Conservation (phyloP, 2,113 vertebrate genomes). For the Charadrius vociferus region DNA sequence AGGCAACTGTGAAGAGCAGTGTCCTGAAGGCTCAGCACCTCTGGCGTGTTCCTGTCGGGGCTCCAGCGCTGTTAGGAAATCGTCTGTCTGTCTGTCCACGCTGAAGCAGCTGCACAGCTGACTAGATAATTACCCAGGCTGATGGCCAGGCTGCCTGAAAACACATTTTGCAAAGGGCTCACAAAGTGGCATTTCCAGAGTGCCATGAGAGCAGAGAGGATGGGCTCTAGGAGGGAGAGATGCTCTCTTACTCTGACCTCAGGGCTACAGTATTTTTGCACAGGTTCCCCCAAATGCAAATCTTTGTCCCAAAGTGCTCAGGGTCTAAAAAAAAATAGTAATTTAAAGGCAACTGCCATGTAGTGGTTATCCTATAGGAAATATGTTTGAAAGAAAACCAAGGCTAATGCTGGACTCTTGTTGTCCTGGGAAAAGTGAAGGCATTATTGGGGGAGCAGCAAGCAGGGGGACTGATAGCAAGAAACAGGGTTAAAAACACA, state of each 20-base stretch:
- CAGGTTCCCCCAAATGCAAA: neutral
- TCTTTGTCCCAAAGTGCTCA: neutral
- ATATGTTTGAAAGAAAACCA: neutral
- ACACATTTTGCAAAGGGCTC: neutral
- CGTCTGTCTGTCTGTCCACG: neutral
- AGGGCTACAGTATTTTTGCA: neutral
- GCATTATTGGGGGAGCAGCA: neutral
- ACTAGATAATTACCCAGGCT: neutral
- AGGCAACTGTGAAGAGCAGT: neutral
- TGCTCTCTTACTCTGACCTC: neutral
- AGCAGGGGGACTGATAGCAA: neutral
- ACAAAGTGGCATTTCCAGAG: neutral
- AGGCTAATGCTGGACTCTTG: neutral
- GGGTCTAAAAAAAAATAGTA: neutral
- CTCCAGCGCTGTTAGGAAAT: neutral
- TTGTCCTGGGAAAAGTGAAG: neutral
- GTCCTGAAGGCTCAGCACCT: neutral
- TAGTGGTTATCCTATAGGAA: neutral
- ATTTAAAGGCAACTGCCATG: neutral
- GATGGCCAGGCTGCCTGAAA: neutral
- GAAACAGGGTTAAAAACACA: neutral
- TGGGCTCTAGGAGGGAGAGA: neutral
- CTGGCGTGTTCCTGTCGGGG: accelerated
- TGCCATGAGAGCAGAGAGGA: accelerated
- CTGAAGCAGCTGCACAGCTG: constrained; percentile 25